Conservation (phyloP, 2,113 vertebrate species). For the Riparia riparia region DNA sequence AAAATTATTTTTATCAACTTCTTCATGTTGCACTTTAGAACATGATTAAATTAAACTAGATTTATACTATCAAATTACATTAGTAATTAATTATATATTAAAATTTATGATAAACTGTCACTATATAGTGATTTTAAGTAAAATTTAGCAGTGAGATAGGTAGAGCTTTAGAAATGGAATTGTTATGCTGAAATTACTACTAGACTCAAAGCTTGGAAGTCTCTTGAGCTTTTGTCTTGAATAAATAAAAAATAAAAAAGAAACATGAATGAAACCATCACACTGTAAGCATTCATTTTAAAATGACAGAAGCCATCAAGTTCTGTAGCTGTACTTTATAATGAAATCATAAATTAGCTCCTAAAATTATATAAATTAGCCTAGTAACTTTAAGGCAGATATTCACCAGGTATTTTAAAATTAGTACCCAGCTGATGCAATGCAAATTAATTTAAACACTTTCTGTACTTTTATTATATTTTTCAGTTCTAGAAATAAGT, state of each 20-base stretch:
- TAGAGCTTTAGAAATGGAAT: conserved; percentile 34
- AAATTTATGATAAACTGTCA: background rate
- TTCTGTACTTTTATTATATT: background rate
- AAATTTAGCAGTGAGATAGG: background rate
- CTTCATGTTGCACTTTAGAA: conserved; percentile 50
- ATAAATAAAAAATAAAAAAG: conserved; percentile 10
- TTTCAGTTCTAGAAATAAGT: background rate
- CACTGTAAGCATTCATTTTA: background rate
- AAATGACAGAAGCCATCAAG: background rate
- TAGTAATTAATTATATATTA: conserved; percentile 57
- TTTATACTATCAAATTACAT: conserved; percentile 46
- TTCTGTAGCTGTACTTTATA: background rate
- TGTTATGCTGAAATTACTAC: background rate
- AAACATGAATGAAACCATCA: background rate
- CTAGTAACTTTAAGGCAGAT: background rate
- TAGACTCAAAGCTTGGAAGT: background rate
- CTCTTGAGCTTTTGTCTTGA: background rate
- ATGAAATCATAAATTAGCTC: background rate
- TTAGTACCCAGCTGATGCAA: background rate
- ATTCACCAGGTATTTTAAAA: background rate
- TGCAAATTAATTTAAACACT: background rate
- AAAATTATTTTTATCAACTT: conserved; percentile 71
- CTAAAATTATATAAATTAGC: background rate
- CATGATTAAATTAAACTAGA: background rate
- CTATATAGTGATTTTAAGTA: background rate